Base-by-base conservation (phyloP, 2,888 invertebrate species). In the Cantharis rustica region DNA sequence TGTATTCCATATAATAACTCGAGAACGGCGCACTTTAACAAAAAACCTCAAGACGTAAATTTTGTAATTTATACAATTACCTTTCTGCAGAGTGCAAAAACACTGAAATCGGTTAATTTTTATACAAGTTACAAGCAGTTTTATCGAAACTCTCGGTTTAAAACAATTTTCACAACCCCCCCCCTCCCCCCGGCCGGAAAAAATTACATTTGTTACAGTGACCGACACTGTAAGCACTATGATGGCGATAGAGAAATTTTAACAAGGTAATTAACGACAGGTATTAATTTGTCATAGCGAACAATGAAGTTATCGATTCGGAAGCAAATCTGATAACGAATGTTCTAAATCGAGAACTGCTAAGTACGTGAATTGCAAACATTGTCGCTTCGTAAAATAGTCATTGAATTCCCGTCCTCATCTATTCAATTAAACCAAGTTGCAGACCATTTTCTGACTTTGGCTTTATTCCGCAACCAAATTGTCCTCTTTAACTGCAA, bases 321-420 rank as follows among this genome's bases (percentile, higher is more conserved):
- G 64, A 66, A 20, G 17, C n/a, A 66, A 66, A 20, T 66, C 64
- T n/a, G 23, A 20, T 20, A 66, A 9, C 20, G n/a, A 66, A 66
- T 66, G 64, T 23, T 20, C 64, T 23, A 66, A 66, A 23, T 66
- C 23, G 17, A 66, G 64, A 66, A 66, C 64, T 66, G 64, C 27
- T 73, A 69, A 75, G 68, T 69, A 63, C 63, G 68, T 26, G 68
- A 73, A 64, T 69, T 76, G 68, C 73, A 76, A 76, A 73, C 73
- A 76, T 71, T 73, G 76, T 73, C 76, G 76, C 71, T 76, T 70
- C 69, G 61, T 26, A 27, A 69, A 76, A 73, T 73, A 27, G 71
- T 71, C 73, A 76, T 76, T 76, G 69, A 73, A 76, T 73, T 73
- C 70, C 62, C 16, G 20, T 73, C 47, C 68, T 61, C 68, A 26